Evolutionary conservation across 2,113 vertebrate genomes (phyloP).

Genomic region (Phyllostomus discolor): DNA sequence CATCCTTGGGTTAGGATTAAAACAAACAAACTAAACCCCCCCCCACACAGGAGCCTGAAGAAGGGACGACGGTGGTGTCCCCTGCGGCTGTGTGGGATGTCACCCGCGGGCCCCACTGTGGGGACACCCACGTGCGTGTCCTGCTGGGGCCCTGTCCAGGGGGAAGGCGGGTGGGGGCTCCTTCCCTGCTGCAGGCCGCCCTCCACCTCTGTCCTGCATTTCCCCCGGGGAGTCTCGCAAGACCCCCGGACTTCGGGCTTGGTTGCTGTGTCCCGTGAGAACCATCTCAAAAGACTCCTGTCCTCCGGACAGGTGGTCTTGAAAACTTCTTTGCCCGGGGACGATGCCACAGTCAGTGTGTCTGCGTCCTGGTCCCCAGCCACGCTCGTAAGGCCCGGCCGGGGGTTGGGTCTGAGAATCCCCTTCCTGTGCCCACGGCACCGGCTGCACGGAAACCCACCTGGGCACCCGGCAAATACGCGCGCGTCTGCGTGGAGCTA

Average conservation of each 20-base stretch:
- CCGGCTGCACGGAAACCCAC: background rate
- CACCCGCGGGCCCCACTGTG: background rate
- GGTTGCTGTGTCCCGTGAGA: background rate
- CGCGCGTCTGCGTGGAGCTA: background rate
- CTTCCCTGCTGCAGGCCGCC: background rate
- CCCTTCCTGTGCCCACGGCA: fast-evolving
- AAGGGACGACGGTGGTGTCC: background rate
- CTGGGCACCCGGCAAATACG: background rate
- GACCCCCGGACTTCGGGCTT: too few species aligned
- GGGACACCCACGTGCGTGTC: background rate
- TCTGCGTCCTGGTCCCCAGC: background rate
- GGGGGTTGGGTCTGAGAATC: background rate
- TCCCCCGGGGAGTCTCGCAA: background rate
- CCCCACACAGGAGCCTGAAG: background rate
- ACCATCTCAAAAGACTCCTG: background rate
- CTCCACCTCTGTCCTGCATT: background rate
- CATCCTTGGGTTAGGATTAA: too few species aligned
- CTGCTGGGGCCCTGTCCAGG: background rate
- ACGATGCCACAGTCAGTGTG: background rate
- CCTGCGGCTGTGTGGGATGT: background rate
- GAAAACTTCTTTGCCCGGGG: background rate
- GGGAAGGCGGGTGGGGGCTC: background rate
- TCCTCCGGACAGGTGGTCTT: too few species aligned
- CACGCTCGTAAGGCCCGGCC: background rate
- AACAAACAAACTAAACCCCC: background rate